phyloP scores from a whole-genome alignment of 1,140 invertebrate species.

The Parasteatoda tepidariorum region DNA sequence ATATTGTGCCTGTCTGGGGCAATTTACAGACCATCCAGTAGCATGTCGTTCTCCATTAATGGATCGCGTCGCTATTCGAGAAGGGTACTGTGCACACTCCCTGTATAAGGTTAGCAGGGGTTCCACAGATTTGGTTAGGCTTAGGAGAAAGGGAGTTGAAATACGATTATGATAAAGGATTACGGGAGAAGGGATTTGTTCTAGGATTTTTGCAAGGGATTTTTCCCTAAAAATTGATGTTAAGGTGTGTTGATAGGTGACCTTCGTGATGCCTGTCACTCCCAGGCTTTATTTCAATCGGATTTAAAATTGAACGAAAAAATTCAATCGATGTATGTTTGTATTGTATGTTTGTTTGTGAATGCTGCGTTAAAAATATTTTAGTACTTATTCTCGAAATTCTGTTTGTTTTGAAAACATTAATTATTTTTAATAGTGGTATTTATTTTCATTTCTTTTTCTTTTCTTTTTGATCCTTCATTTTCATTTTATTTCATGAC shows the following conservation, averaged over 20 bases:
- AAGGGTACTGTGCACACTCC: background rate
- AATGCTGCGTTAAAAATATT: background rate
- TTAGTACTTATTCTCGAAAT: background rate
- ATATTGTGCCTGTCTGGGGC: conserved; percentile 28
- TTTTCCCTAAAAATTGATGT: background rate
- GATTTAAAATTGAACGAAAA: background rate
- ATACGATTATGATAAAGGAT: conserved; percentile 48
- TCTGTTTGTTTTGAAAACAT: no score
- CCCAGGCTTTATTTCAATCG: background rate
- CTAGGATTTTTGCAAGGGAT: background rate
- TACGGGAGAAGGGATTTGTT: background rate
- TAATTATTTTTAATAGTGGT: no score
- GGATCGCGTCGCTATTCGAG: background rate
- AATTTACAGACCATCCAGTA: conserved; percentile 11
- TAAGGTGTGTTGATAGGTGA: conserved; percentile 26
- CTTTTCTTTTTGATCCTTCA: no score
- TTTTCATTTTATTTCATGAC: no score
- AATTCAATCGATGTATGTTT: background rate
- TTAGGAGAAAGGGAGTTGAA: conserved; percentile 11
- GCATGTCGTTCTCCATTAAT: conserved; percentile 35
- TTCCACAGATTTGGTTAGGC: conserved; percentile 48
- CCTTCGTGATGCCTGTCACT: background rate
- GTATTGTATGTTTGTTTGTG: no score
- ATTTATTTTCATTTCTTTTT: no score
- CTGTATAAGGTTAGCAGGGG: conserved; percentile 19